Percentiles rank a stretch among this genome's conserved stretches.
Conservation (phyloP, 2,888 invertebrate genomes). For the Brachyptera putata region DNA sequence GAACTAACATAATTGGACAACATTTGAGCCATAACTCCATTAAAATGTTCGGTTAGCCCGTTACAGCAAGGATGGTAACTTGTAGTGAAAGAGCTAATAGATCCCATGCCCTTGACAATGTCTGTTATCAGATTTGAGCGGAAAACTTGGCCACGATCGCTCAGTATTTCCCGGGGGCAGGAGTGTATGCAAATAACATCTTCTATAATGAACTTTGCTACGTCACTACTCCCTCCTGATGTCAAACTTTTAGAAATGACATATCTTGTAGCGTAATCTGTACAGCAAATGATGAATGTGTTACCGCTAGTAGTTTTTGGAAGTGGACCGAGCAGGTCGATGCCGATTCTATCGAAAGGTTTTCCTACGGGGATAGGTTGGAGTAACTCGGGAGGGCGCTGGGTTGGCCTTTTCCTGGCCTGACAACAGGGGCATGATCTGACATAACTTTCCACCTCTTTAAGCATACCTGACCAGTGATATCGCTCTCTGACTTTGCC, state of each 20-base stretch:
- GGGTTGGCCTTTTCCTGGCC: constrained; percentile 13
- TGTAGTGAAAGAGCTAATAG: too few relatives aligned
- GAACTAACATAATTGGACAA: too few relatives aligned
- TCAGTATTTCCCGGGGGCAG: too few relatives aligned
- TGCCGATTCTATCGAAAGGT: constrained; percentile 26
- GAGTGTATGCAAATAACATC: too few relatives aligned
- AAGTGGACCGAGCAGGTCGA: constrained; percentile 32
- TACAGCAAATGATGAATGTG: neutral
- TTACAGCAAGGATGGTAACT: too few relatives aligned
- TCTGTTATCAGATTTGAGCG: constrained; percentile 26
- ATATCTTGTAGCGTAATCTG: constrained; percentile 15
- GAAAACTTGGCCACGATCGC: constrained; percentile 33
- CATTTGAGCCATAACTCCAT: too few relatives aligned
- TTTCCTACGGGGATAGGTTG: constrained; percentile 21
- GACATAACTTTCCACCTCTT: constrained; percentile 23
- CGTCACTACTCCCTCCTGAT: constrained; percentile 24
- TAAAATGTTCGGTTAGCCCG: too few relatives aligned
- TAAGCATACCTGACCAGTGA: constrained; percentile 26
- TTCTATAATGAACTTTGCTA: too few relatives aligned
- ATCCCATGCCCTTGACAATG: constrained; percentile 19
- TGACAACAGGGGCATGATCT: constrained; percentile 26
- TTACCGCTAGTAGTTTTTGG: neutral
- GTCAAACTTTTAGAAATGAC: constrained; percentile 26
- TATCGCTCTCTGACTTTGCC: constrained; percentile 16
- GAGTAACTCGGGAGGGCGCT: constrained; percentile 25